phyloP scores from a whole-genome alignment of 35 echinoderm and acorn worm species.

The Ptychodera flava region DNA sequence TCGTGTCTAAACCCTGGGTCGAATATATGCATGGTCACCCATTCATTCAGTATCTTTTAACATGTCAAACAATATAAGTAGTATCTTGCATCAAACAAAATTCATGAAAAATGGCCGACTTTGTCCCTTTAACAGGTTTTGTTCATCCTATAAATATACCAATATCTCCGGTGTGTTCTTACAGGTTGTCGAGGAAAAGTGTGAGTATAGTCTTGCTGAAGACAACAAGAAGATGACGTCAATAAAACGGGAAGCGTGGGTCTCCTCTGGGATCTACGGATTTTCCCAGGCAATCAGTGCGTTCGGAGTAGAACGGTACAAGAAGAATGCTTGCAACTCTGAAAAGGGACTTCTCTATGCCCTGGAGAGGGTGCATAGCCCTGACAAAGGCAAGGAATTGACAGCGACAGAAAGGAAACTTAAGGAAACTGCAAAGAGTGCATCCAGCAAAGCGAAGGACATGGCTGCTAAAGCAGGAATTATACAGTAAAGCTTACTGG shows the following conservation, averaged over 20 bases:
- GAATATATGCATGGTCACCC: too few species aligned
- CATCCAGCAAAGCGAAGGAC: background rate
- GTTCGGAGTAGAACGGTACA: conserved; percentile 83
- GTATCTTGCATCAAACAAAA: too few species aligned
- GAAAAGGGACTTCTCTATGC: conserved; percentile 61
- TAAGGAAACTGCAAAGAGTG: background rate
- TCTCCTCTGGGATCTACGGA: conserved; percentile 62
- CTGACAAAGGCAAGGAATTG: background rate
- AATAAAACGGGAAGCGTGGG: conserved; percentile 60
- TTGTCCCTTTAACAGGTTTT: too few species aligned
- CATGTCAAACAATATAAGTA: too few species aligned
- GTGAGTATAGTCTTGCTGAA: conserved; percentile 37
- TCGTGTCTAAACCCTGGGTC: too few species aligned
- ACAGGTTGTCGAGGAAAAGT: conserved; percentile 89
- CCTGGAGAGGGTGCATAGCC: background rate
- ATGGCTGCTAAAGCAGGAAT: conserved; percentile 19
- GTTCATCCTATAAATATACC: too few species aligned
- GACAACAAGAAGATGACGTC: conserved; percentile 74
- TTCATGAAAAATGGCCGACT: too few species aligned
- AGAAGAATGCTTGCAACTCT: conserved; percentile 64
- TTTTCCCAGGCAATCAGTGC: conserved; percentile 46
- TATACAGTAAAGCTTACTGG: background rate
- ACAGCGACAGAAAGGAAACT: background rate
- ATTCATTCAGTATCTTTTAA: too few species aligned
- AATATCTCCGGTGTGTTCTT: too few species aligned